Evolutionary conservation across 2,888 invertebrate species (phyloP), one percentile per base, ranked within the genome.

Genomic region (Falcaria lacertinaria): DNA sequence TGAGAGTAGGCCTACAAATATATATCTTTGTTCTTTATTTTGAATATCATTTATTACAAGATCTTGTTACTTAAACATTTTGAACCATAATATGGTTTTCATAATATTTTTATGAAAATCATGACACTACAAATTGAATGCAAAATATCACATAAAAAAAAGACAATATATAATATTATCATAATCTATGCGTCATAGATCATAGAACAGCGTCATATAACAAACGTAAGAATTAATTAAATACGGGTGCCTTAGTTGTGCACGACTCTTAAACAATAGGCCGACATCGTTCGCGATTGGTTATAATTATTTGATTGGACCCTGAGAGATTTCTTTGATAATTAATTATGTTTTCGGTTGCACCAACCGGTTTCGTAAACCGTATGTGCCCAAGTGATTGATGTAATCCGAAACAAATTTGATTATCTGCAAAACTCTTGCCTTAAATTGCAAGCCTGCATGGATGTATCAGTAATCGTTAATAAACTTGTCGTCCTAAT

Each of bases 301-400:
- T 61, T 60, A 61, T 73, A 71, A 79, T 80, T 72, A 79, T 79
- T 77, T 74, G 73, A 78, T 74, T 69, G 61, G 60, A 57, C 61
- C 65, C 58, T 67, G 65, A 67, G 66, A 60, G 67, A 60, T 58
- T 47, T 51, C 44, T 15, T 42, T 35, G 57, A 67, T 69, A 77
- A 85, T 86, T 83, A 84, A 85, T 86, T 81, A 84, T 72, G 61
- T 64, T 77, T 76, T 72, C 69, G 64, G 62, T 61, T 62, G 64
- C 60, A 61, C 48, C 63, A 71, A 67, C 72, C 64, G 65, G 65
- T 63, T 78, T 70, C 68, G 76, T 78, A 74, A 76, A 78, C 78
- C 71, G 74, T 66, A 42, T 47, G 77, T 74, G 81, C 76, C 82
- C 80, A 83, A 75, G 74, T 84, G 85, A 87, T 86, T 84, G 84